Evolutionary conservation across 2,797 vertebrate species (phyloP).

Genomic region (Sus cebifrons): DNA sequence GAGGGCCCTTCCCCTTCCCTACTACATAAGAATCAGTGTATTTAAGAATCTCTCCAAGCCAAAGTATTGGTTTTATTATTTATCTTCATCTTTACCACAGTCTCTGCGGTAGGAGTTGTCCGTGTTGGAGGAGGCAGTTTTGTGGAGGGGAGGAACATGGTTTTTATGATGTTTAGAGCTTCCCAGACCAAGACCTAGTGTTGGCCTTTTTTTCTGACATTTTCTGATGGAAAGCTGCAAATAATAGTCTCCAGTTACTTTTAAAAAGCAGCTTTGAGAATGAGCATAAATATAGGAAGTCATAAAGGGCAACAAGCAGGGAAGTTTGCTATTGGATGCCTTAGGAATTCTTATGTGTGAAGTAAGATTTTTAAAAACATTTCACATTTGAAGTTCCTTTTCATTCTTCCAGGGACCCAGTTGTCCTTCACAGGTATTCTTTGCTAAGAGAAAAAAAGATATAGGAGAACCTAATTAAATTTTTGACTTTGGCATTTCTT

Average conservation of each 20-base stretch:
- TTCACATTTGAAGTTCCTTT: background rate
- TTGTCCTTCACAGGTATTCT: background rate
- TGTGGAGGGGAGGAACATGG: background rate
- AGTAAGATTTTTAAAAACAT: background rate
- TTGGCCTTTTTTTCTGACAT: background rate
- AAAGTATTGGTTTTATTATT: background rate
- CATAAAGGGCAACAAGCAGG: background rate
- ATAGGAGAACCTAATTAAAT: background rate
- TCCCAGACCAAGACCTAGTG: background rate
- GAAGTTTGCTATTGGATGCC: background rate
- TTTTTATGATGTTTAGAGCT: background rate
- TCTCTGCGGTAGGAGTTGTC: background rate
- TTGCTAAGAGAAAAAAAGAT: background rate
- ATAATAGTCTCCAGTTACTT: background rate
- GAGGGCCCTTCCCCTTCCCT: too few species aligned
- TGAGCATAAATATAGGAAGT: background rate
- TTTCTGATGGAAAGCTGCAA: background rate
- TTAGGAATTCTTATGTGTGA: conserved; percentile 23
- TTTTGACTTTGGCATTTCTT: background rate
- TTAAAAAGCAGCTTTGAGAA: background rate
- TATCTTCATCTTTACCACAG: background rate
- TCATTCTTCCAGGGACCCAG: background rate
- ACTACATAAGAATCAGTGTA: background rate
- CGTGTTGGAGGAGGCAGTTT: background rate
- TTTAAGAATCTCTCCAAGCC: background rate